phyloP scores from a whole-genome alignment of 92 coral and sea anemone species.

The Parazoanthus darwini region DNA sequence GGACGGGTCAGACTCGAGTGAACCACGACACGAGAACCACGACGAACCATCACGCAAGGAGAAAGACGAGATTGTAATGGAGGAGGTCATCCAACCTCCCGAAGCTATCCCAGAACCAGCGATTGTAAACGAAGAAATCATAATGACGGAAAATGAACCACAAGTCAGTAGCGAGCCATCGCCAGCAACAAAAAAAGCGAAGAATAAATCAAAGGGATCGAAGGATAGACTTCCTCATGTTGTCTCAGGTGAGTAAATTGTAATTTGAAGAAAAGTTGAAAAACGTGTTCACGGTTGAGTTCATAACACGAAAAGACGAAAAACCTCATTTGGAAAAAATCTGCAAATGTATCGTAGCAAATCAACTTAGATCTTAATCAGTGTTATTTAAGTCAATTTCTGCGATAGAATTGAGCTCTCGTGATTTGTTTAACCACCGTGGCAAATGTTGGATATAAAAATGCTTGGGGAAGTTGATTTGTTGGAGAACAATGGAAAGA shows the following conservation, averaged over 20 bases:
- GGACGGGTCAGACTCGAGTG: conserved; percentile 40
- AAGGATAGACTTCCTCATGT: conserved; percentile 60
- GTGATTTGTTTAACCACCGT: conserved; percentile 21
- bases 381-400: conserved; percentile 1
- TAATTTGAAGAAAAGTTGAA: neutral
- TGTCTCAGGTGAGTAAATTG: conserved; percentile 60
- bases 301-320: neutral
- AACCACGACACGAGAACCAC: conserved; percentile 51
- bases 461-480: conserved; percentile 35
- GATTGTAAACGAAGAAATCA: conserved; percentile 32
- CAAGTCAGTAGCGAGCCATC: conserved; percentile 52
- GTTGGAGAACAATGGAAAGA: conserved; percentile 24
- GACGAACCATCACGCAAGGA: conserved; percentile 71
- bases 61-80: conserved; percentile 57
- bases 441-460: conserved; percentile 1
- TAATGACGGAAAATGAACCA: conserved; percentile 36
- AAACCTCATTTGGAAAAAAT: neutral
- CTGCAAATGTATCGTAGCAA: neutral
- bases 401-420: neutral
- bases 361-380: neutral
- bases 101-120: conserved; percentile 55
- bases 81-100: conserved; percentile 47
- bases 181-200: conserved; percentile 61
- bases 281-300: neutral
- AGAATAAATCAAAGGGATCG: conserved; percentile 57